Conservation (phyloP, 1,140 invertebrate species). For the Bombus pascuorum region DNA sequence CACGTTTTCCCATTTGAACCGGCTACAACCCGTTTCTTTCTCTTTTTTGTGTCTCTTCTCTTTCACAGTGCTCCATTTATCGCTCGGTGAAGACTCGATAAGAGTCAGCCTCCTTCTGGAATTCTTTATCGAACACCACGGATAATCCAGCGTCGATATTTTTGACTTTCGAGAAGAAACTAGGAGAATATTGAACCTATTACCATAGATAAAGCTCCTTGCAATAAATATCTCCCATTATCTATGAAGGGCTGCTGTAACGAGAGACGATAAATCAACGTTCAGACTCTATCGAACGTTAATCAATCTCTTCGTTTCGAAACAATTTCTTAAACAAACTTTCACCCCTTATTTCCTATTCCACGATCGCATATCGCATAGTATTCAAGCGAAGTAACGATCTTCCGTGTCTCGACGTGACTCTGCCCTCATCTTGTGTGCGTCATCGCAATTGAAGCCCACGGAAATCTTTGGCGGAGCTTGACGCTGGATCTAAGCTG, state of each 20-base stretch:
- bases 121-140: not conserved
- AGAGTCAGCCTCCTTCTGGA: too few relatives aligned
- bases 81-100: not conserved
- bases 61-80: not conserved
- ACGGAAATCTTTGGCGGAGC: conserved; percentile 25
- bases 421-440: not conserved
- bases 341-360: not conserved
- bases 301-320: not conserved
- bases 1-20: not conserved
- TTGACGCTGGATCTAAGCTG: conserved; percentile 3
- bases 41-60: not conserved
- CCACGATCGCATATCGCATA: not conserved
- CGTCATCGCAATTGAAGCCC: conserved; percentile 11
- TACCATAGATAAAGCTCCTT: not conserved
- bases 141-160: not conserved
- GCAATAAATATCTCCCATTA: not conserved
- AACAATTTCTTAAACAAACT: not conserved
- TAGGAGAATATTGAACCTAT: too few relatives aligned
- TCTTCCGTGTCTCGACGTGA: not conserved
- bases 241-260: too few relatives aligned
- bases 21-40: not conserved
- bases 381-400: not conserved
- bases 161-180: not conserved
- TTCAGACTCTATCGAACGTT: not conserved
- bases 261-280: not conserved